Conservation (phyloP, 2,888 invertebrate genomes). For the Drosophila borborema region DNA sequence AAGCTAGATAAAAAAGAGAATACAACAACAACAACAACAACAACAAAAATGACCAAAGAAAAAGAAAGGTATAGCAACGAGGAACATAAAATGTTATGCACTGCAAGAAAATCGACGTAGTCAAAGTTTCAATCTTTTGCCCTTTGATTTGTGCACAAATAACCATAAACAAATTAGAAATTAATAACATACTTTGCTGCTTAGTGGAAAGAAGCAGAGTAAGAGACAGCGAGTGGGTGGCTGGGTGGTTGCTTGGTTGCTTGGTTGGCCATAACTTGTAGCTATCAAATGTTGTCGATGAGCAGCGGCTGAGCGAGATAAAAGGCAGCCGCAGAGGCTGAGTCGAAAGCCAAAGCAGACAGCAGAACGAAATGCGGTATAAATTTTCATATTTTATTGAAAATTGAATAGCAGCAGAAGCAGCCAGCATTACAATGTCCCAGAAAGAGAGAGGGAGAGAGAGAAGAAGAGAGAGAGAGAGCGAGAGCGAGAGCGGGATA, state of each 20-base stretch:
- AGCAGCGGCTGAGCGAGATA: constrained; percentile 60
- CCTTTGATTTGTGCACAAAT: constrained; percentile 81
- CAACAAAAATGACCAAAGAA: no score
- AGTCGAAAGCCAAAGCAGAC: constrained; percentile 24
- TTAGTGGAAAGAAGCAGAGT: constrained; percentile 11
- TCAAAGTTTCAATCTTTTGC: constrained; percentile 76
- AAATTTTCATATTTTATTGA: constrained; percentile 80
- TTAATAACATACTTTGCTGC: constrained; percentile 77
- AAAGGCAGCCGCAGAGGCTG: constrained; percentile 29
- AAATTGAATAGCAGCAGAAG: constrained; percentile 72
- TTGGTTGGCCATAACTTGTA: constrained; percentile 67
- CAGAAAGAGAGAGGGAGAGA: neutral
- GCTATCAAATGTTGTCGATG: constrained; percentile 76
- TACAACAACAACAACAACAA: no score
- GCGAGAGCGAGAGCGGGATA: neutral
- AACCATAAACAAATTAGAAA: constrained; percentile 78
- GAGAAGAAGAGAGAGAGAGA: neutral
- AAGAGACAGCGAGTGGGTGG: neutral
- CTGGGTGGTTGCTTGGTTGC: neutral
- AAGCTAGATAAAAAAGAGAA: neutral
- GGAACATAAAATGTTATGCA: neutral
- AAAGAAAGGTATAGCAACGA: neutral
- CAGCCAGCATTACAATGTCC: constrained; percentile 21
- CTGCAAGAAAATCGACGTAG: constrained; percentile 11
- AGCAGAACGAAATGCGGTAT: constrained; percentile 74